Base-by-base conservation (phyloP, 2,113 vertebrate genomes). In the Boulengerochromis microlepis region DNA sequence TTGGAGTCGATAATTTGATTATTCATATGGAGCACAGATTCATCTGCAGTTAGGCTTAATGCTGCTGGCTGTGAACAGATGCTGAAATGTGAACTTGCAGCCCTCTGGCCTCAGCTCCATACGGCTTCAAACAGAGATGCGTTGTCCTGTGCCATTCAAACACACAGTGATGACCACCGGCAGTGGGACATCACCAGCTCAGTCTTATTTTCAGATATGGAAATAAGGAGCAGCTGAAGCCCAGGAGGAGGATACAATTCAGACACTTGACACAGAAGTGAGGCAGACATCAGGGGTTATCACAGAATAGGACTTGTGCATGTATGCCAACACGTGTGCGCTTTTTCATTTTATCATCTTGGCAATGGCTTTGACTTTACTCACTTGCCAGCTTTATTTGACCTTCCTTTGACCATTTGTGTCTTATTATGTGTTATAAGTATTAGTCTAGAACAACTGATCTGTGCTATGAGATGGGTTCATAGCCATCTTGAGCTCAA, bases 61-160 rank as follows among this genome's bases (percentile, higher is more conserved):
- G 69, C 88, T 80, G 82, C 91, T 78, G 69, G 90, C 90, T 87
- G 89, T 91, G 92, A 96, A 91, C 95, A 95, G 95, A 96, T 95
- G 95, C 94, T 91, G 80, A 83, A 90, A 92, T 47, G 83, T 93
- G 88, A 95, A 89, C 91, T 50, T 81, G 89, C 86, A 42, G 82
- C 84, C 92, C 82, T 87, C 47, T 45, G 91, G 84, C 61, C 84
- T 85, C 78, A 83, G 64, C 80, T 80, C 19, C 80, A 59, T 19
- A 15, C 57, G 11, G 90, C 89, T 87, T 64, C 84, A 54, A 87
- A 89, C 91, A 50, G 82, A 45, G 80, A 47, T 0, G 80, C 3
- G 74, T 66, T 87, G 10, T 91, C 64, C 52, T 61, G 40, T 40
- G 87, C 47, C 52, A 3, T 31, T 83, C 84, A 54, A 64, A 85